Evolutionary conservation across 1,140 invertebrate genomes (phyloP).

Genomic region (Tetragnatha versicolor): DNA sequence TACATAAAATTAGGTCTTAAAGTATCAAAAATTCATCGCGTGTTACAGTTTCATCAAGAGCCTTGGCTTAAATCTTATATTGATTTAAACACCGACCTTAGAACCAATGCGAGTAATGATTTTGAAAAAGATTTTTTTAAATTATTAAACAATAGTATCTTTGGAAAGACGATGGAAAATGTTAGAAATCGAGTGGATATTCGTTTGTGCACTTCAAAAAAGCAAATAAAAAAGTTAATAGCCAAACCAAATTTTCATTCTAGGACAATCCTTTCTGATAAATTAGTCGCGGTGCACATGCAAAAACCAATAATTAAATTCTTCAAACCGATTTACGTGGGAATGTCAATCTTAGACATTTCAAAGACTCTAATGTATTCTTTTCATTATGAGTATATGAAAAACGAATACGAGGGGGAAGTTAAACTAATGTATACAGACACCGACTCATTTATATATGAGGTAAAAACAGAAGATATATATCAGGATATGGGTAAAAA

Average conservation of each 20-base stretch:
- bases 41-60: not conserved
- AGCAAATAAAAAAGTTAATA: not conserved
- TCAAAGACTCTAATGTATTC: not conserved
- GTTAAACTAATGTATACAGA: not conserved
- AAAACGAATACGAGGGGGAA: not conserved
- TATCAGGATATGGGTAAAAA: too few species aligned
- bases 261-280: not conserved
- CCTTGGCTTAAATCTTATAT: constrained; percentile 14
- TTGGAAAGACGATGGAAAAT: constrained; percentile 26
- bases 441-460: too few species aligned
- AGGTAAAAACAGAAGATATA: too few species aligned
- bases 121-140: constrained; percentile 35
- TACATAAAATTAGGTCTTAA: not conserved
- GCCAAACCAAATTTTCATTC: not conserved
- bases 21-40: not conserved
- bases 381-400: not conserved
- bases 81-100: not conserved
- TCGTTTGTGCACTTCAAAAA: not conserved
- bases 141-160: constrained; percentile 3
- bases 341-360: not conserved
- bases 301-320: too few species aligned
- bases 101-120: not conserved
- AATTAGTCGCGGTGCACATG: not conserved
- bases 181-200: not conserved
- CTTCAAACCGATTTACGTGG: not conserved